These are phyloP conservation scores for Toxotes jaculatrix DNA, from an alignment of 2,113 vertebrate species.

Conservation along the genomic window DNA sequence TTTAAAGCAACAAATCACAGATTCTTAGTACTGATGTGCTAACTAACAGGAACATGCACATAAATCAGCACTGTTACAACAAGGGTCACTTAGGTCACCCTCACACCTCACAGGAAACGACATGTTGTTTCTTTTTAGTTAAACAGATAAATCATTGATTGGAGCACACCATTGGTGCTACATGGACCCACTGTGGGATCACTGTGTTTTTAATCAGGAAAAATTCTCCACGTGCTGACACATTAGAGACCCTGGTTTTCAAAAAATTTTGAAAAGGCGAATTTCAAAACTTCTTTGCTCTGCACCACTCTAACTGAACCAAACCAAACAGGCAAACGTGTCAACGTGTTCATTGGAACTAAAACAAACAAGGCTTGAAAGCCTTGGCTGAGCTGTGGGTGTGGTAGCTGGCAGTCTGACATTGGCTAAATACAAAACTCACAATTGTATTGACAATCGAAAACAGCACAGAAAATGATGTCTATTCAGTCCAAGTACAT, in stretches of 20 bases:
- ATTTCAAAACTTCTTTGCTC: no score
- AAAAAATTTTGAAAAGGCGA: neutral
- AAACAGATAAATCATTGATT: neutral
- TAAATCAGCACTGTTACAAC: neutral
- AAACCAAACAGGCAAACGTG: no score
- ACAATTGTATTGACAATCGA: neutral
- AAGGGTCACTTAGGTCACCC: no score
- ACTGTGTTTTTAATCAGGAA: neutral
- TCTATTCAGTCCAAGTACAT: neutral
- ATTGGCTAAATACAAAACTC: no score
- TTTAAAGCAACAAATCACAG: neutral
- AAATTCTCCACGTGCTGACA: neutral
- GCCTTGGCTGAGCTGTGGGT: no score
- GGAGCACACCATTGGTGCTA: neutral
- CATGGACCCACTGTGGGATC: neutral
- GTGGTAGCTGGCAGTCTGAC: no score
- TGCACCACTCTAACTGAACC: no score
- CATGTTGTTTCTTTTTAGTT: neutral
- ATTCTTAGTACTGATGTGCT: neutral
- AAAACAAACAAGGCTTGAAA: no score
- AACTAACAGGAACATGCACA: no score
- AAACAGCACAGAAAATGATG: neutral
- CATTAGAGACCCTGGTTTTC: neutral
- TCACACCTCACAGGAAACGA: no score
- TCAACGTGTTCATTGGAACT: no score